phyloP scores from a whole-genome alignment of 2,113 vertebrate genomes.

The Narcine bancroftii region DNA sequence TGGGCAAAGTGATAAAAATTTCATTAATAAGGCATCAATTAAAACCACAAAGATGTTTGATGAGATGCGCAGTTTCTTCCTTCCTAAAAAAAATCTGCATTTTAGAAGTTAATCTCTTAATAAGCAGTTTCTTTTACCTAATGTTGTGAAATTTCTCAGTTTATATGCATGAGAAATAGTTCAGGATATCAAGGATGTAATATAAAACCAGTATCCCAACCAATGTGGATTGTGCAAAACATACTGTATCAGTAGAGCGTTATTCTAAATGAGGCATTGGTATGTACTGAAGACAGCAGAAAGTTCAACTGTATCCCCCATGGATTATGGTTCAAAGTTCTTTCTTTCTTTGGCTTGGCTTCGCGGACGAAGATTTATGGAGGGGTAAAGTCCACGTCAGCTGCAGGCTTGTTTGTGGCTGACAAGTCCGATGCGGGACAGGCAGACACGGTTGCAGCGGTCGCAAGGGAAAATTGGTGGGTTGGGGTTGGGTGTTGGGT shows the following conservation, averaged over 20 bases:
- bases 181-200: not conserved
- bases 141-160: not conserved
- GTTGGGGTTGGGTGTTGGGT: too few relatives aligned
- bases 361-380: too few relatives aligned
- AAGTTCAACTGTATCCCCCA: too few relatives aligned
- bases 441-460: too few relatives aligned
- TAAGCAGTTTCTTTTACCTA: not conserved
- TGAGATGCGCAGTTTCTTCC: not conserved
- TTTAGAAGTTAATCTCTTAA: not conserved
- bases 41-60: not conserved
- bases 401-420: too few relatives aligned
- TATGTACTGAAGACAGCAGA: not conserved
- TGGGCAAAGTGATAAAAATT: not conserved
- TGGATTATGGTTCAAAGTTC: too few relatives aligned
- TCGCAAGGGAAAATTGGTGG: too few relatives aligned
- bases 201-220: not conserved
- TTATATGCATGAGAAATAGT: not conserved
- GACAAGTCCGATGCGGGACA: too few relatives aligned
- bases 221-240: not conserved
- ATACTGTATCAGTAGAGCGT: not conserved
- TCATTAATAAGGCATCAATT: constrained; percentile 23
- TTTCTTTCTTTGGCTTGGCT: too few relatives aligned
- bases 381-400: too few relatives aligned
- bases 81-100: not conserved
- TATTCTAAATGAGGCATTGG: too few relatives aligned